Evolutionary conservation across 2,888 invertebrate species (phyloP).

Genomic region (Lagria hirta): DNA sequence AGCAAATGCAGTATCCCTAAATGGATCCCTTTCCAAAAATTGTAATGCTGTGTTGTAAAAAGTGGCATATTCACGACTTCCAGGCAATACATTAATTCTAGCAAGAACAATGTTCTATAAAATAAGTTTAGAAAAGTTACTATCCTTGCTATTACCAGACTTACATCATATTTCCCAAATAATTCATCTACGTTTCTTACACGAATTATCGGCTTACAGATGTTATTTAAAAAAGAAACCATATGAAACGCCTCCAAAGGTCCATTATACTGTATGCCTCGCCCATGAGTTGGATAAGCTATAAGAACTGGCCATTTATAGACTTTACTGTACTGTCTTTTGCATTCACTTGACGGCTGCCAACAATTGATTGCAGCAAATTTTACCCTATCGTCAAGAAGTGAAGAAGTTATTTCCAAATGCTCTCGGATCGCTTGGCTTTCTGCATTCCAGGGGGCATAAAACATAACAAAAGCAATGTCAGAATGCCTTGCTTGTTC

Average conservation of each 20-base stretch:
- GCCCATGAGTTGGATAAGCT: slow-evolving; percentile 69
- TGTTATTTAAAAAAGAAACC: slow-evolving; percentile 71
- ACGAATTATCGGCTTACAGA: slow-evolving; percentile 72
- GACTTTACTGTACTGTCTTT: slow-evolving; percentile 52
- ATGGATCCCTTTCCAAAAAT: slow-evolving; percentile 73
- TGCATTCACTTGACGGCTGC: slow-evolving; percentile 85
- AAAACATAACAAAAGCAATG: slow-evolving; percentile 86
- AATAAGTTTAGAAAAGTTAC: slow-evolving; percentile 59
- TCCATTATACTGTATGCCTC: slow-evolving; percentile 69
- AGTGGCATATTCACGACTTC: slow-evolving; percentile 65
- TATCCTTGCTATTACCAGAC: slow-evolving; percentile 41
- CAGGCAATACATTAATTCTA: slow-evolving; percentile 63
- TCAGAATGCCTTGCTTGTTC: slow-evolving; percentile 59
- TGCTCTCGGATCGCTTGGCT: slow-evolving; percentile 73
- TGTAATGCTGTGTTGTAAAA: slow-evolving; percentile 76
- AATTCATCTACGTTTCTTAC: slow-evolving; percentile 61
- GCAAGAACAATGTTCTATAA: slow-evolving; percentile 77
- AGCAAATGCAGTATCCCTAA: slow-evolving; percentile 74
- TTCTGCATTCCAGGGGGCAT: slow-evolving; percentile 94
- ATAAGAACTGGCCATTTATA: slow-evolving; percentile 83
- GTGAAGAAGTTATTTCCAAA: slow-evolving; percentile 70
- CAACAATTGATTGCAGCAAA: slow-evolving; percentile 92
- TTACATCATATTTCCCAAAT: slow-evolving; percentile 69
- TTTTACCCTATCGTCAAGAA: slow-evolving; percentile 61
- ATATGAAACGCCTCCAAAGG: slow-evolving; percentile 62